A percentile compares a stretch with the other conserved stretches of the same genome.
Conservation (phyloP, 2,888 invertebrate species). For the Schizaphis graminum region DNA sequence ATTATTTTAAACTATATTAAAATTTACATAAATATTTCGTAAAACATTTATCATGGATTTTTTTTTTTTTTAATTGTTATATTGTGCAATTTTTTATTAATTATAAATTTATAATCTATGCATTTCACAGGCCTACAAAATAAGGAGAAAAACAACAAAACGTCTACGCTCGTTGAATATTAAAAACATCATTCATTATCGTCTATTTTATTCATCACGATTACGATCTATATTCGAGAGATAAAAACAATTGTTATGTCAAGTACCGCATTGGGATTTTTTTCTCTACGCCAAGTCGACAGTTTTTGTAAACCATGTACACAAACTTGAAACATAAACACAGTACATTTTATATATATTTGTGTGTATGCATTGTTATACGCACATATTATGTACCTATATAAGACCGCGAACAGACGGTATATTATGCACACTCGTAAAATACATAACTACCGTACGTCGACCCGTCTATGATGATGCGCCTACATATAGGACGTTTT, state of each 20-base stretch:
- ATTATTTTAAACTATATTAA: neutral
- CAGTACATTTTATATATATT: neutral
- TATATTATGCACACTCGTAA: neutral
- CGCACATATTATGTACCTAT: neutral
- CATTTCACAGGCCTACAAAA: neutral
- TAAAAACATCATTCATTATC: neutral
- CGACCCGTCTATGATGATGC: neutral
- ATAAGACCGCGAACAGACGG: neutral
- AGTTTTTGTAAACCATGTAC: neutral
- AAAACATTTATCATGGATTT: neutral
- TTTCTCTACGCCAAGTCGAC: neutral
- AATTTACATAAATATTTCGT: neutral
- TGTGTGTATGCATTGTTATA: neutral
- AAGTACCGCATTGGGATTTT: neutral
- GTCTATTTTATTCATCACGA: conserved; percentile 29
- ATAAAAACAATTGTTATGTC: conserved; percentile 4
- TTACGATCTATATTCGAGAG: neutral
- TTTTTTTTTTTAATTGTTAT: neutral
- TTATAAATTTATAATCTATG: conserved; percentile 13
- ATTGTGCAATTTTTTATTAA: neutral
- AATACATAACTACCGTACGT: neutral
- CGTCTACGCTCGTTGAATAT: neutral
- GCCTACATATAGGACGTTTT: neutral
- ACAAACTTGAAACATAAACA: neutral
- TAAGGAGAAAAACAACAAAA: neutral